phyloP scores from a whole-genome alignment of 2,888 invertebrate species.

The Pogonocherus hispidulus region DNA sequence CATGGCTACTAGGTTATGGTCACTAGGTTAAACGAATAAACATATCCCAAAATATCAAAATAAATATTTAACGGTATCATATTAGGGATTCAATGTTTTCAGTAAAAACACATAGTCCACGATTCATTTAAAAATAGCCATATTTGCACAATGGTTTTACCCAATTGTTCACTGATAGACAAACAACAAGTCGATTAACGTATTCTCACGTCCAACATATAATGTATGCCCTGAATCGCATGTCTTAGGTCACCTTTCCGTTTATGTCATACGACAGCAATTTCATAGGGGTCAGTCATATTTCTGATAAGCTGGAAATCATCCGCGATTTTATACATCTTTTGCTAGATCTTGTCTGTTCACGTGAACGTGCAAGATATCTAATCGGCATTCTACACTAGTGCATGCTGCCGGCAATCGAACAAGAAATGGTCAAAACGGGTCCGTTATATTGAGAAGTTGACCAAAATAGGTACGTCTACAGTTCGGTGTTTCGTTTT shows the following conservation, averaged over 20 bases:
- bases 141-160: neutral
- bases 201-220: no score
- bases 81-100: no score
- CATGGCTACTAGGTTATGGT: no score
- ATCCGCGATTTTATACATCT: neutral
- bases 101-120: neutral
- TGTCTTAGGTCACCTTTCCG: neutral
- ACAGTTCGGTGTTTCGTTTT: no score
- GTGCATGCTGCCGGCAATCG: neutral
- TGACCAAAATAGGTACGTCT: neutral
- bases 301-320: neutral
- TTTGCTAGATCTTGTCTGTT: neutral
- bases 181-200: neutral
- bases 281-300: neutral
- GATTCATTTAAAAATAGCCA: neutral
- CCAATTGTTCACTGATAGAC: slow-evolving; percentile 6
- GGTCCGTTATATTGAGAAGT: neutral
- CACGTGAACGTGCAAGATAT: neutral
- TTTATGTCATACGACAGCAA: no score
- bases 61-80: no score
- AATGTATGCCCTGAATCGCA: no score
- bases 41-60: no score
- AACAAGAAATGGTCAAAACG: neutral
- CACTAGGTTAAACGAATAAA: no score
- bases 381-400: neutral